Conservation (phyloP, 2,888 invertebrate species). For the Gymnosoma rotundatum region DNA sequence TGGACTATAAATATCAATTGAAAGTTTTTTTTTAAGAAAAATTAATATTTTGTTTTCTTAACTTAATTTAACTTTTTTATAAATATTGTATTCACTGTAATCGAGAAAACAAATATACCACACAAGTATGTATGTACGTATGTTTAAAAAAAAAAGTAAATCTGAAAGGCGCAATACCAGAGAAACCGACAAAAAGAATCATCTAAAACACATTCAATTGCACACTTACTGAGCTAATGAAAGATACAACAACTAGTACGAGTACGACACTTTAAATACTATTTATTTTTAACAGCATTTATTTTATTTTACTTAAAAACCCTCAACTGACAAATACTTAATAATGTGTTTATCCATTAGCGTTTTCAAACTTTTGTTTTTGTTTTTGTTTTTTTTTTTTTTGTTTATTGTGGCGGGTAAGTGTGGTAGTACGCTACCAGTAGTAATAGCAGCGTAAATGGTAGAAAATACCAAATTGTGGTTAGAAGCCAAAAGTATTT, state of each 20-base stretch:
- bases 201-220: slow-evolving; percentile 18
- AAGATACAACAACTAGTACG: background rate
- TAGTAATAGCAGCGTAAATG: slow-evolving; percentile 67
- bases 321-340: slow-evolving; percentile 54
- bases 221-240: background rate
- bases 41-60: too few species aligned
- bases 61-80: too few species aligned
- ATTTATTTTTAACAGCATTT: slow-evolving; percentile 26
- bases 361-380: slow-evolving; percentile 72
- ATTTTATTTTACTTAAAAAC: slow-evolving; percentile 47
- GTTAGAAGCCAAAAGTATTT: slow-evolving; percentile 51
- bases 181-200: slow-evolving; percentile 58
- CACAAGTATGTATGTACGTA: too few species aligned
- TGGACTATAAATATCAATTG: too few species aligned
- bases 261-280: slow-evolving; percentile 12
- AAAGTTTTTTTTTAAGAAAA: too few species aligned
- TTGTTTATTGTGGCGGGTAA: slow-evolving; percentile 52
- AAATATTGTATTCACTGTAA: background rate
- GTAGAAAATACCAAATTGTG: slow-evolving; percentile 66
- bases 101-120: background rate
- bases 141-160: background rate
- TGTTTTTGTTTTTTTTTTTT: background rate
- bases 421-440: slow-evolving; percentile 64
- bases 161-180: slow-evolving; percentile 45
- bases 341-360: slow-evolving; percentile 79